A percentile compares a stretch with the other conserved stretches of the same genome.
Evolutionary conservation across 1,140 invertebrate species (phyloP).

Genomic region (Drosophila hydei): DNA sequence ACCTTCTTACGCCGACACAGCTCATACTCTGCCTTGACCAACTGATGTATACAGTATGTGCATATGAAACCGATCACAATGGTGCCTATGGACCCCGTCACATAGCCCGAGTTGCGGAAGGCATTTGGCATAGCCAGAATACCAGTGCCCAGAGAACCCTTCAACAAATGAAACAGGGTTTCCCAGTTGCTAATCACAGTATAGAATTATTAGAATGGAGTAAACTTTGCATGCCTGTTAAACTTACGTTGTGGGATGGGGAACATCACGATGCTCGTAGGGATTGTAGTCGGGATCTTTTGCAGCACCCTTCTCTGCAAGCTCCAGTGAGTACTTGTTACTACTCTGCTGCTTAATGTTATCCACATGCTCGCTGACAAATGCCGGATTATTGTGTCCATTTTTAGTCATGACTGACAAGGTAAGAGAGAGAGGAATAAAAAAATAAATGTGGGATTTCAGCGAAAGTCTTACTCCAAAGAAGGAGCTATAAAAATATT

Average conservation of each 20-base stretch:
- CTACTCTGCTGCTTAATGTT: slow-evolving; percentile 51
- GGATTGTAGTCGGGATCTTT: slow-evolving; percentile 86
- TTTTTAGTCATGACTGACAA: slow-evolving; percentile 76
- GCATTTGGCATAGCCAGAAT: slow-evolving; percentile 95
- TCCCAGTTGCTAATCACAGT: slow-evolving; percentile 87
- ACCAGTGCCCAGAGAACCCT: slow-evolving; percentile 95
- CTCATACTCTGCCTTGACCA: slow-evolving; percentile 88
- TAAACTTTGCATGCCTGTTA: not conserved
- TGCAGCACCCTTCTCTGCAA: slow-evolving; percentile 84
- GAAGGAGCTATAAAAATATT: too few species aligned
- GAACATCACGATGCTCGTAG: slow-evolving; percentile 87
- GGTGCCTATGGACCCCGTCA: slow-evolving; percentile 88
- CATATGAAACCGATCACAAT: slow-evolving; percentile 89
- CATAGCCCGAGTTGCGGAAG: slow-evolving; percentile 90
- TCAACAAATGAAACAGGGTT: slow-evolving; percentile 92
- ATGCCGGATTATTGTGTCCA: slow-evolving; percentile 79
- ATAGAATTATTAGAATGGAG: slow-evolving; percentile 37
- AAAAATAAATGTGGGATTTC: slow-evolving; percentile 9
- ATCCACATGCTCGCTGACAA: slow-evolving; percentile 71
- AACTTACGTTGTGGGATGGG: slow-evolving; percentile 89
- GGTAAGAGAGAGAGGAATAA: not conserved
- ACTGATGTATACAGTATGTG: slow-evolving; percentile 91
- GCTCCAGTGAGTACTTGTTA: slow-evolving; percentile 83
- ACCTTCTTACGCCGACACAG: slow-evolving; percentile 87
- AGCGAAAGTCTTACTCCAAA: too few species aligned